These are phyloP conservation scores for Drosophila lacicola DNA, from an alignment of 2,888 invertebrate species.

Conservation along the genomic window DNA sequence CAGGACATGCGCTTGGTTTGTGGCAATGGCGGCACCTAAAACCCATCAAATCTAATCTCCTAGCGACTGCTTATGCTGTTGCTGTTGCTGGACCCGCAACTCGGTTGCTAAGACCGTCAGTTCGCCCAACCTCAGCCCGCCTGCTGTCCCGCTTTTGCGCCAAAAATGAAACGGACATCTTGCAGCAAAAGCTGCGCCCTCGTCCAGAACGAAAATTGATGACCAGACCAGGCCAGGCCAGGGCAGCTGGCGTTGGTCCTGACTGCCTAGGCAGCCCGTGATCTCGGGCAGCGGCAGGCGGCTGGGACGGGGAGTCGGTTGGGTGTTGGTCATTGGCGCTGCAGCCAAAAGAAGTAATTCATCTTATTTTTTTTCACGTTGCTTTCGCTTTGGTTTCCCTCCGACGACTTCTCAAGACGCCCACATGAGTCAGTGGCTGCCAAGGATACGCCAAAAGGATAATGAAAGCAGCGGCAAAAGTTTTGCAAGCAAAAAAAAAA, in stretches of 20 bases:
- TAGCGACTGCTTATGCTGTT: conserved; percentile 65
- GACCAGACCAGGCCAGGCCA: conserved; percentile 66
- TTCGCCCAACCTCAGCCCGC: background rate
- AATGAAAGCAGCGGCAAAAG: conserved; percentile 76
- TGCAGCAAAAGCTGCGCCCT: conserved; percentile 52
- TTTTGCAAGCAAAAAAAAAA: conserved; percentile 45
- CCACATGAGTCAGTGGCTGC: conserved; percentile 75
- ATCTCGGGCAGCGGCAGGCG: conserved; percentile 1
- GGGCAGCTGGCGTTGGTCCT: conserved; percentile 54
- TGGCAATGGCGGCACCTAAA: conserved; percentile 64
- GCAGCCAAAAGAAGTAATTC: conserved; percentile 81
- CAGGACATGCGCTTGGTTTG: conserved; percentile 46
- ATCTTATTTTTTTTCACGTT: conserved; percentile 75
- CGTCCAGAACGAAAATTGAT: conserved; percentile 77
- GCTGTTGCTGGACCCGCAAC: conserved; percentile 28
- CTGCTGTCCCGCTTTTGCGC: conserved; percentile 6
- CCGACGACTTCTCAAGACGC: conserved; percentile 71
- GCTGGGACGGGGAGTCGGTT: background rate
- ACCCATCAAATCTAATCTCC: conserved; percentile 79
- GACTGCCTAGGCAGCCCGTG: conserved; percentile 9
- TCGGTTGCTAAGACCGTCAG: conserved; percentile 48
- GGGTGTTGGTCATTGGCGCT: conserved; percentile 78
- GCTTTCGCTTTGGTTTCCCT: conserved; percentile 35
- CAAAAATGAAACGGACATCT: conserved; percentile 54
- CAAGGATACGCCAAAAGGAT: conserved; percentile 80